Evolutionary conservation across 2,113 vertebrate species (phyloP), one percentile per base, ranked within the genome.

Genomic region (Sclerurus mexicanus): DNA sequence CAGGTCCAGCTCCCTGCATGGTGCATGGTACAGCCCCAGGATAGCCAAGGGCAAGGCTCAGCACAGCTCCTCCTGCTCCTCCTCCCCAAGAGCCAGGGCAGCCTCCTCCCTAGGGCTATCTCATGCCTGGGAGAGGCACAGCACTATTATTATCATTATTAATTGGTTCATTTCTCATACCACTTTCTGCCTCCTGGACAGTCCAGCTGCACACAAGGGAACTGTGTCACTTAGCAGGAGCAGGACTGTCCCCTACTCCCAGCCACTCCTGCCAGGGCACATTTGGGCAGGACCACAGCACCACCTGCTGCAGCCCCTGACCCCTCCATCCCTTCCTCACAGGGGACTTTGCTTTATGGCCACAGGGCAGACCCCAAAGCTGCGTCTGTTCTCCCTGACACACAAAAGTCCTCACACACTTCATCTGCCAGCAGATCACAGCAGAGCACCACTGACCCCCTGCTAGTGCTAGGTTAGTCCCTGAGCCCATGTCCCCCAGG

Each of bases 131-230:
- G 46, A 83, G 78, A 91, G 78, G 79, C 87, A 87, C 50, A 91
- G 68, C 75, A 63, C 92, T 44, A 0, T 90, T 28, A 95, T 93
- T 85, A 88, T 23, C 52, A 12, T 90, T 88, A 95, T 87, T 95
- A 94, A 89, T 95, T 94, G 75, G 67, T 62, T 79, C 63, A 77
- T 88, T 95, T 74, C 82, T 96, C 31, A 3, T 17, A 25, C 42
- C 85, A 88, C 87, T 90, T 96, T 96, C 85, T 94, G 72, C 87
- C 95, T 90, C 67, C 82, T 62, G 35, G 85, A 91, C 67, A 93
- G 67, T 5, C 60, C 71, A 74, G 39, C 58, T 39, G 78, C 78
- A 68, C 4, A 0, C 24, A 6, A 28, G 37, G 56, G 73, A 30
- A 30, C 0, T 0, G 53, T 7, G 49, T 18, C 73, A 14, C 44